Evolutionary conservation across 2,888 invertebrate species (phyloP), one percentile per base, ranked within the genome.

Genomic region (Cloeon dipterum): DNA sequence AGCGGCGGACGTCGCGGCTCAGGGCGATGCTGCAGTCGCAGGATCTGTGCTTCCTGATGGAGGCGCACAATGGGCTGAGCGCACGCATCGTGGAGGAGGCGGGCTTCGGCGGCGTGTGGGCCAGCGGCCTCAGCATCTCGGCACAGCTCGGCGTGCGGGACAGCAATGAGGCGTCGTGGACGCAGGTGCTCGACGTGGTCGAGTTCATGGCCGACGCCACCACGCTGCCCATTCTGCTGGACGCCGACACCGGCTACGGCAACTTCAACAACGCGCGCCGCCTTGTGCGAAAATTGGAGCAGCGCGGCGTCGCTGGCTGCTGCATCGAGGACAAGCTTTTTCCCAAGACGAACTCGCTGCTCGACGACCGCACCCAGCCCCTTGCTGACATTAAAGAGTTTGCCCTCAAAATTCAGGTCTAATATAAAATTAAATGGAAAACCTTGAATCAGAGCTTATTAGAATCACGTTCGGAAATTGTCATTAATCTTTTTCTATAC

Each of bases 221-320:
- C 5, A 42, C 46, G n/a, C 45, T 58, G 20, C 58, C 59, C 1
- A 57, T 58, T 33, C 46, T 59, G 19, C 46, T 59, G 14, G 58
- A 59, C 46, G 59, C 57, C n/a, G 58, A 59, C 42, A 58, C 59
- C 5, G 59, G 59, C 10, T 59, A 54, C 42, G 59, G 59, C 8
- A 58, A 58, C 43, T 58, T 59, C 44, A 59, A 59, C 45, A 59
- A 59, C 46, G 59, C 59, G 3, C 44, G 59, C 11, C 44, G 56
- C 39, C 48, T 58, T 19, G 54, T 59, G 3, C 44, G 49, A 5
- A 58, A 58, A 42, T 45, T 59, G 34, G 58, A 59, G 42, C 52
- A 56, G 36, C 46, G 56, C 32, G 57, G 57, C 14, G 48, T 58
- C 11, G 58, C 59, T 41, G 57, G 58, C 20, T 57, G 56, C 13